These are phyloP conservation scores for Euura saliciscinereae DNA, from an alignment of 1,140 invertebrate species.

Conservation along the genomic window DNA sequence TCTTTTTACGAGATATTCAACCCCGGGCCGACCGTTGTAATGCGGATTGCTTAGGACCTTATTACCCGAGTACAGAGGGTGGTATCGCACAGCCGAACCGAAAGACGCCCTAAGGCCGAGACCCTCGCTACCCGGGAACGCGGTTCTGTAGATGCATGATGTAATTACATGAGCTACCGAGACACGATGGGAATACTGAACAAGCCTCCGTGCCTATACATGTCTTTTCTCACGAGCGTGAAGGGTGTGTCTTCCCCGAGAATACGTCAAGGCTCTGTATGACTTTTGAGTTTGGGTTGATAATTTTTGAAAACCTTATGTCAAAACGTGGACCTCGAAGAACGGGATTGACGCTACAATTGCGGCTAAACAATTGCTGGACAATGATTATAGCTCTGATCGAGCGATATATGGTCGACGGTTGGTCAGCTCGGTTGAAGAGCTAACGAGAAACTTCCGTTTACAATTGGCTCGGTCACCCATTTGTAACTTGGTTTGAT, in stretches of 20 bases:
- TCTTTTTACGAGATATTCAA: no score
- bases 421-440: constrained; percentile 44
- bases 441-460: constrained; percentile 56
- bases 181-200: background rate
- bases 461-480: constrained; percentile 46
- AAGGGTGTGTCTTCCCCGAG: no score
- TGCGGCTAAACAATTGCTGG: background rate
- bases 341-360: background rate
- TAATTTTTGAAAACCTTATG: no score
- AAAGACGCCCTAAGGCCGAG: background rate
- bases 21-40: no score
- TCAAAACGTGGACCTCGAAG: background rate
- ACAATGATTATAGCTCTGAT: background rate
- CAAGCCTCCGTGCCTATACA: no score
- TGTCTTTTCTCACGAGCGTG: no score
- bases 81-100: no score
- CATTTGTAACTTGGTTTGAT: constrained; percentile 49
- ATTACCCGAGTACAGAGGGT: no score
- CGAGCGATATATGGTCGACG: constrained; percentile 18
- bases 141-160: background rate
- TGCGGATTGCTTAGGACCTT: no score
- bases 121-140: background rate
- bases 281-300: no score
- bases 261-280: no score
- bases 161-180: background rate